Conservation (phyloP, 1,140 invertebrate genomes). For the Berghia stephanieae region DNA sequence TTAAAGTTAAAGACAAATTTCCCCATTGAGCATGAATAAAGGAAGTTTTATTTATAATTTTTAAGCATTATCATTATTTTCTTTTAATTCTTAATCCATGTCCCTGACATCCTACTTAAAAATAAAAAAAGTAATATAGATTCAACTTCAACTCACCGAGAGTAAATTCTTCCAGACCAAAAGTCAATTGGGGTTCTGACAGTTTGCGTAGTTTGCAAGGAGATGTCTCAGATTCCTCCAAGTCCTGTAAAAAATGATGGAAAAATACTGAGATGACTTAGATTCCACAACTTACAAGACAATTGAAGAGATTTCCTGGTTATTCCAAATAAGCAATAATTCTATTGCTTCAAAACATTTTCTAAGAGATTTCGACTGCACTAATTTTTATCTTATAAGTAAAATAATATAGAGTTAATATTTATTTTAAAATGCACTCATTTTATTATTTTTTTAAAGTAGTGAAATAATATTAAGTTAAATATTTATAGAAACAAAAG, state of each 20-base stretch:
- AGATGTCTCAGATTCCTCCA: slow-evolving; percentile 50
- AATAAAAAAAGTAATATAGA: no score
- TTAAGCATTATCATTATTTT: no score
- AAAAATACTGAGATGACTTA: not conserved
- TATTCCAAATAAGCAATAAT: no score
- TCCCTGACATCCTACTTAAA: no score
- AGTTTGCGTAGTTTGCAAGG: slow-evolving; percentile 56
- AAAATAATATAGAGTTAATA: not conserved
- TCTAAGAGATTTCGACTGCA: not conserved
- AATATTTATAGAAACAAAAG: slow-evolving; percentile 32
- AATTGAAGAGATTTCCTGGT: no score
- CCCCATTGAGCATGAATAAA: no score
- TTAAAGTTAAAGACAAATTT: no score
- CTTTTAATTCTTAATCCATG: no score
- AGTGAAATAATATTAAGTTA: not conserved
- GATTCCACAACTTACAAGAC: not conserved
- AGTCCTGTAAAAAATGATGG: slow-evolving; percentile 40
- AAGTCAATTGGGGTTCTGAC: slow-evolving; percentile 56
- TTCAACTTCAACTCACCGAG: slow-evolving; percentile 55
- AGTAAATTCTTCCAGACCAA: slow-evolving; percentile 60
- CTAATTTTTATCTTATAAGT: not conserved
- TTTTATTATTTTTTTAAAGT: not conserved
- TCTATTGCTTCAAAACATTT: no score
- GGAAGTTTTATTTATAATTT: no score
- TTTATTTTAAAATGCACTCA: not conserved